Evolutionary conservation across 2,113 vertebrate species (phyloP).

Genomic region (Dermatemys mawii): DNA sequence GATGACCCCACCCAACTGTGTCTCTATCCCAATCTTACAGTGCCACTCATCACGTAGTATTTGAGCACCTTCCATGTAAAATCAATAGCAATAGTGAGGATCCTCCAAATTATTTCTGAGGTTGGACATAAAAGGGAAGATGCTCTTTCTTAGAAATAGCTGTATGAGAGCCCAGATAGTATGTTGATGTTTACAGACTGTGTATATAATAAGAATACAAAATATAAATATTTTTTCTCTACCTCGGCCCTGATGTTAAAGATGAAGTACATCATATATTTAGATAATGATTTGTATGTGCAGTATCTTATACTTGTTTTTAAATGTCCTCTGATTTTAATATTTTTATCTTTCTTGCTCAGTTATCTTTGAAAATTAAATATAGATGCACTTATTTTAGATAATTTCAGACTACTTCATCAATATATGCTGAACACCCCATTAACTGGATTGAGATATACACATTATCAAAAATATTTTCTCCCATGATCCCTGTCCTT

Average conservation of each 20-base stretch:
- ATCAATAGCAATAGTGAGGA: background rate
- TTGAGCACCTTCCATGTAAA: fast-evolving
- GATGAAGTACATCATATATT: no score
- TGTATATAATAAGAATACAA: background rate
- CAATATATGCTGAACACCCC: background rate
- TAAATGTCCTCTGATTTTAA: background rate
- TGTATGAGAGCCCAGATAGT: background rate
- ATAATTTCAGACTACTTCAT: background rate
- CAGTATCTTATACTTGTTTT: background rate
- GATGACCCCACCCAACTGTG: background rate
- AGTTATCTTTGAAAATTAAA: background rate
- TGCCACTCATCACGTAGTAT: background rate
- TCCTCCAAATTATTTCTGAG: background rate
- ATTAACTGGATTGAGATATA: background rate
- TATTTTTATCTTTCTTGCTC: background rate
- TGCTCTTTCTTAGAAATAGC: background rate
- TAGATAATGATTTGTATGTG: background rate
- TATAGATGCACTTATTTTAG: background rate
- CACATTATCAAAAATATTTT: background rate
- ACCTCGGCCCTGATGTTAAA: background rate
- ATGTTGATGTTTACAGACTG: background rate
- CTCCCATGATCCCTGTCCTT: background rate
- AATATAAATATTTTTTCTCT: background rate
- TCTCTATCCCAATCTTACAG: fast-evolving
- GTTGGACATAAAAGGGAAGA: background rate